Percentiles rank a stretch among this genome's conserved stretches.
These are phyloP conservation scores for Dolichopus griseipennis DNA, from an alignment of 2,888 invertebrate species.

Conservation along the genomic window DNA sequence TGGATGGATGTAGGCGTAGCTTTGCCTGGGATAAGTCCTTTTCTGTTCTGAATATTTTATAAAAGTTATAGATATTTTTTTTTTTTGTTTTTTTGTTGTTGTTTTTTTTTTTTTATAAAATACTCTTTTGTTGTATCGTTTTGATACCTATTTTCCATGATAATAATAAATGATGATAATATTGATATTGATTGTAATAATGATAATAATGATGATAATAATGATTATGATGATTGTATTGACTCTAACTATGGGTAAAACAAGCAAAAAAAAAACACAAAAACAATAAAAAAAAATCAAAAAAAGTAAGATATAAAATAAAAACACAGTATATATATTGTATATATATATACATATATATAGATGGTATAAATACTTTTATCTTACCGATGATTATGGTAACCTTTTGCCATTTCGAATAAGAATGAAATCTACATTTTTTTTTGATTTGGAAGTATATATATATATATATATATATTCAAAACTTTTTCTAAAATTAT, in stretches of 20 bases:
- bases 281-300: too few relatives aligned
- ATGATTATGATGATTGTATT: background rate
- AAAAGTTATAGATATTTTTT: background rate
- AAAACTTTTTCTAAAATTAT: too few relatives aligned
- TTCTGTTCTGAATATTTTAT: background rate
- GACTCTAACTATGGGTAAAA: background rate
- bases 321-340: too few relatives aligned
- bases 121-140: background rate
- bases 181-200: background rate
- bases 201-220: background rate
- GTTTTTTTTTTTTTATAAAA: too few relatives aligned
- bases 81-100: background rate
- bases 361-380: too few relatives aligned
- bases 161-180: background rate
- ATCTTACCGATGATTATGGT: background rate
- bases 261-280: background rate
- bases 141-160: background rate
- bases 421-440: too few relatives aligned
- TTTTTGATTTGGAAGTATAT: too few relatives aligned
- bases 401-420: background rate
- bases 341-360: too few relatives aligned
- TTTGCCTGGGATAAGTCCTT: conserved; percentile 6
- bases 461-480: too few relatives aligned
- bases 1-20: background rate
- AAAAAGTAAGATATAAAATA: too few relatives aligned